A percentile compares a stretch with the other conserved stretches of the same genome.
Evolutionary conservation across 2,888 invertebrate genomes (phyloP).

Genomic region (Drosophila cognata): DNA sequence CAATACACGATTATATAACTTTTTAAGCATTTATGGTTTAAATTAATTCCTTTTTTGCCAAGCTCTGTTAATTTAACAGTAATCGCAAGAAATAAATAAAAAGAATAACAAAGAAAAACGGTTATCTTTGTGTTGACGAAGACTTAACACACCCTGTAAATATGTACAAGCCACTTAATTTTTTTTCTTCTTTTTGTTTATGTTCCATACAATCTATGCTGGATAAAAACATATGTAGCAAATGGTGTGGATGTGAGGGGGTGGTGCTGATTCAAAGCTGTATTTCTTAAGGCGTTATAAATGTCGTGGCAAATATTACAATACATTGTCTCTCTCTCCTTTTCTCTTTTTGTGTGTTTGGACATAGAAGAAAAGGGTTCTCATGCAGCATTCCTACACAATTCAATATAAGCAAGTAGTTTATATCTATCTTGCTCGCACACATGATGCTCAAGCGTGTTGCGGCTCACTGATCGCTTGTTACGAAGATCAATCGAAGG

Average conservation of each 20-base stretch:
- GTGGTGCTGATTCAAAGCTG: background rate
- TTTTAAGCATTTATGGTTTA: background rate
- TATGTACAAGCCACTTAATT: background rate
- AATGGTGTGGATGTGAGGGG: background rate
- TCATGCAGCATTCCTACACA: constrained; percentile 43
- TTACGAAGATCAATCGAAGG: constrained; percentile 37
- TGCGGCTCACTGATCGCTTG: constrained; percentile 41
- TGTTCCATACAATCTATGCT: background rate
- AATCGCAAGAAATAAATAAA: background rate
- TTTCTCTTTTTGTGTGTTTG: background rate
- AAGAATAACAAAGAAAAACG: background rate
- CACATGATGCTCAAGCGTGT: constrained; percentile 2
- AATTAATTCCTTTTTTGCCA: background rate
- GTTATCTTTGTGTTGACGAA: background rate
- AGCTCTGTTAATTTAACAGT: background rate
- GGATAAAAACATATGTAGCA: background rate
- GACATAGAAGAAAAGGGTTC: constrained; percentile 22
- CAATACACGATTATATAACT: background rate
- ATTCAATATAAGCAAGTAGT: constrained; percentile 13
- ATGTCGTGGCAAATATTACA: background rate
- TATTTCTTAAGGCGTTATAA: background rate
- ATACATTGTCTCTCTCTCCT: background rate
- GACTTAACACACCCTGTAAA: background rate
- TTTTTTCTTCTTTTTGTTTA: background rate
- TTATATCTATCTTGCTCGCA: constrained; percentile 9